Conservation (phyloP, 2,113 vertebrate species). For the Mus spicilegus region DNA sequence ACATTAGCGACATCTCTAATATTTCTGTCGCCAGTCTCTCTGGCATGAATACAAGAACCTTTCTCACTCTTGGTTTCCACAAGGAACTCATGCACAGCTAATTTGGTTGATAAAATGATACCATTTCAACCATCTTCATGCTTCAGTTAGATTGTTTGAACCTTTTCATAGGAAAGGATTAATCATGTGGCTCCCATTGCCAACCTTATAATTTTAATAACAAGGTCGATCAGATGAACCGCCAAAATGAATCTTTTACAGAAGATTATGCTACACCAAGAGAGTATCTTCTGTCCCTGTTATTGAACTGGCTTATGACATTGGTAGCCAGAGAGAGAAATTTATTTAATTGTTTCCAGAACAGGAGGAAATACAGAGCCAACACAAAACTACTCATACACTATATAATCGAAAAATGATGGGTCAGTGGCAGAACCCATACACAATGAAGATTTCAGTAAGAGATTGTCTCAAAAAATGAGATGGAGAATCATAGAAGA, state of each 20-base stretch:
- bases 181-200: conserved; percentile 56
- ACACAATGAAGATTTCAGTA: neutral
- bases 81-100: conserved; percentile 62
- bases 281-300: neutral
- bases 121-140: conserved; percentile 71
- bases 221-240: conserved; percentile 47
- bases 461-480: neutral
- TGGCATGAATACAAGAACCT: conserved; percentile 67
- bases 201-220: conserved; percentile 63
- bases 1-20: conserved; percentile 73
- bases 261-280: neutral
- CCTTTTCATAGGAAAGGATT: conserved; percentile 66
- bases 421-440: too few species aligned
- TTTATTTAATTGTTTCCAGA: conserved; percentile 28
- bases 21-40: conserved; percentile 67
- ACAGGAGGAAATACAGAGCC: neutral
- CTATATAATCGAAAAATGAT: neutral
- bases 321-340: neutral
- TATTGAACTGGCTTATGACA: neutral
- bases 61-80: conserved; percentile 59
- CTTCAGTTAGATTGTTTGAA: conserved; percentile 58
- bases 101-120: conserved; percentile 76
- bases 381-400: neutral
- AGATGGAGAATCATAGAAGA: neutral
- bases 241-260: conserved; percentile 49